Base-by-base conservation (phyloP, 2,888 invertebrate species). In the Malachius bipustulatus region DNA sequence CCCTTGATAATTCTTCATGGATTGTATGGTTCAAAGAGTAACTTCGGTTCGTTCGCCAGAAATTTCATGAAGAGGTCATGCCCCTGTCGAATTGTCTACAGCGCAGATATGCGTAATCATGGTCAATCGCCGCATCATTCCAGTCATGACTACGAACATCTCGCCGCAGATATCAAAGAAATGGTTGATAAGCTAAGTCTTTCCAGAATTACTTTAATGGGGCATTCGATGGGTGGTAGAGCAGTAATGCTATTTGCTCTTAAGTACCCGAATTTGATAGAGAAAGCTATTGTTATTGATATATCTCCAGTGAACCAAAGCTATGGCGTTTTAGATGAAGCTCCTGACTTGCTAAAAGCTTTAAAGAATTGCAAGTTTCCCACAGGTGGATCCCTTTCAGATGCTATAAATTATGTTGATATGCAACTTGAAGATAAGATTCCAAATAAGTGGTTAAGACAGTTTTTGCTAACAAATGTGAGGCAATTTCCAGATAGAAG, bases 181-280 rank as follows among this genome's bases (percentile, higher is more conserved):
- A 6, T 19, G 24, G 6, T 19, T 8, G 6, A 19, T 6, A 19
- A 19, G n/a, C 24, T 19, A 6, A 19, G n/a, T 19, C n/a, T 19
- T n/a, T 8, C 6, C 24, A 19, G n/a, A 19, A n/a, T n/a, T 19
- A n/a, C 24, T n/a, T n/a, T 19, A 6, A 8, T 19, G 6, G 24
- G 24, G 6, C 24, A 19, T 19, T 19, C 24, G n/a, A 19, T 19
- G 24, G 24, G 24, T n/a, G 24, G 24, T 19, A 19, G n/a, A 19
- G 24, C 6, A n/a, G 24, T 19, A 19, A 6, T 19, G 6, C n/a
- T 8, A 8, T 19, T 19, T n/a, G 6, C 24, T 8, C 24, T 19
- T 8, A 19, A 19, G n/a, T 19, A 19, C n/a, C 6, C n/a, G n/a
- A 19, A n/a, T 19, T 19, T 19, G n/a, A n/a, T n/a, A n/a, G n/a